Percentiles rank a stretch among this genome's conserved stretches.
Conservation (phyloP, 1,140 invertebrate species). For the Drosophila kepulauana region DNA sequence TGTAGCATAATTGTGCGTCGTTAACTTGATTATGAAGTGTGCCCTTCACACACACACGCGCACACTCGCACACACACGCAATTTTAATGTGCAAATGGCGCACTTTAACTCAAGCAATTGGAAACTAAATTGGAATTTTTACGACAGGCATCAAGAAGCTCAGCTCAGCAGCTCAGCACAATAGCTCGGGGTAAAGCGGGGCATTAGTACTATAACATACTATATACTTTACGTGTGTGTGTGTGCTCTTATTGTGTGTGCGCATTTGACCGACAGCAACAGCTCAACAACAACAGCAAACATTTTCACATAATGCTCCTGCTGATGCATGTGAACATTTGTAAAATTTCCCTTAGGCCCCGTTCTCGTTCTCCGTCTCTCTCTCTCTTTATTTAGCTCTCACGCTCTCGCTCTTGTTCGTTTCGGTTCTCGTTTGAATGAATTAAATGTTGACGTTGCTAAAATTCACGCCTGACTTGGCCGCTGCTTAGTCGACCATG, state of each 20-base stretch:
- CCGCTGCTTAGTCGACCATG: conserved; percentile 61
- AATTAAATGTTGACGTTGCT: conserved; percentile 65
- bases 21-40: conserved; percentile 81
- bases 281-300: conserved; percentile 35
- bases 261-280: conserved; percentile 70
- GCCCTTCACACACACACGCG: conserved; percentile 28
- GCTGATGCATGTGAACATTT: conserved; percentile 61
- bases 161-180: conserved; percentile 40
- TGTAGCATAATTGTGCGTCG: conserved; percentile 80
- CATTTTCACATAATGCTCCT: conserved; percentile 2
- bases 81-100: conserved; percentile 70
- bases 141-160: conserved; percentile 70
- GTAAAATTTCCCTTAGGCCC: conserved; percentile 77
- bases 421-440: conserved; percentile 28
- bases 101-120: conserved; percentile 82
- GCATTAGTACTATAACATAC: conserved; percentile 7
- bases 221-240: not conserved
- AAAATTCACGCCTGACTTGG: conserved; percentile 74
- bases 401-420: not conserved
- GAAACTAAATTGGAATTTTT: conserved; percentile 83
- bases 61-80: conserved; percentile 14
- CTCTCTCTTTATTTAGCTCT: not conserved
- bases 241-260: conserved; percentile 58
- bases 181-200: conserved; percentile 41
- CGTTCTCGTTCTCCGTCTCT: conserved; percentile 37